Evolutionary conservation across 2,113 vertebrate species (phyloP).

Genomic region (Triplophysa dalaica): DNA sequence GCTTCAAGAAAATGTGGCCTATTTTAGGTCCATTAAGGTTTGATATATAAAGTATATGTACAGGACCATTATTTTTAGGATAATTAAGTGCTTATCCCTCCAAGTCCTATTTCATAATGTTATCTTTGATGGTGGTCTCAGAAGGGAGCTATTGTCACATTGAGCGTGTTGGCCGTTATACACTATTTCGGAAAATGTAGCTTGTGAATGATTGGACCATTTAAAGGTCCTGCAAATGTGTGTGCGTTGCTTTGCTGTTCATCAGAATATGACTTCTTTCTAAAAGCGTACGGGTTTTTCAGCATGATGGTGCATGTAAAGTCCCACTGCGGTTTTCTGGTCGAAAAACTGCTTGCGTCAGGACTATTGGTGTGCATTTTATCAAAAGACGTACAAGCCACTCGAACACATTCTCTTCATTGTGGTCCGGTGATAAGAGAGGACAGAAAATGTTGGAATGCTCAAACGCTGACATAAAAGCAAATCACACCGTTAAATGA

Average conservation of each 20-base stretch:
- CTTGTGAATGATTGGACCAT: background rate
- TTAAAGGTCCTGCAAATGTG: background rate
- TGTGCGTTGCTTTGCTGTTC: background rate
- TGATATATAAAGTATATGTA: too few relatives aligned
- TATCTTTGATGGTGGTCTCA: background rate
- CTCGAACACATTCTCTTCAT: conserved; percentile 27
- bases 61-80: too few relatives aligned
- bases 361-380: conserved; percentile 25
- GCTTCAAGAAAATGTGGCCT: too few relatives aligned
- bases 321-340: background rate
- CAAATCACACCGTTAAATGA: background rate
- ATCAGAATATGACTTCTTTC: background rate
- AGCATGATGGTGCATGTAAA: conserved; percentile 11
- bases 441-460: conserved; percentile 28
- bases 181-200: background rate
- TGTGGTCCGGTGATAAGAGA: conserved; percentile 24
- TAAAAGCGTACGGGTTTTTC: background rate
- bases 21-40: too few relatives aligned
- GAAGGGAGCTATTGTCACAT: too few relatives aligned
- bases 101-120: too few relatives aligned
- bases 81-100: too few relatives aligned
- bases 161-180: background rate
- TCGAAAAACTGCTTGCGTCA: conserved; percentile 47
- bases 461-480: conserved; percentile 10
- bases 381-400: conserved; percentile 19